Percentiles rank a stretch among this genome's conserved stretches.
phyloP scores from a whole-genome alignment of 1,140 invertebrate species.

The honey bee (Apis mellifera) region Amel_HAv3.1 CM009934.2:7908001-7908500 shows the following conservation, averaged over 20 bases:
- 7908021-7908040: no score
- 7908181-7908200: neutral
- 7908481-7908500: slow-evolving; percentile 37
- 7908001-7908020: no score
- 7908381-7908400: neutral
- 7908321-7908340: neutral
- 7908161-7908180: neutral
- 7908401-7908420: neutral
- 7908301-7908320: neutral
- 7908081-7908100: neutral
- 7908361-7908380: neutral
- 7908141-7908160: neutral
- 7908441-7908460: slow-evolving; percentile 42
- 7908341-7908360: neutral
- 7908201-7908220: neutral
- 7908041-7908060: no score
- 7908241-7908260: neutral
- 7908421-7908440: neutral
- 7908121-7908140: neutral
- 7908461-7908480: slow-evolving; percentile 21
- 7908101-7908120: neutral
- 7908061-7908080: no score
- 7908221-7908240: neutral
- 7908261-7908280: neutral
- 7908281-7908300: neutral